Conservation (phyloP, 2,797 vertebrate species). For the Uromys caudimaculatus region DNA sequence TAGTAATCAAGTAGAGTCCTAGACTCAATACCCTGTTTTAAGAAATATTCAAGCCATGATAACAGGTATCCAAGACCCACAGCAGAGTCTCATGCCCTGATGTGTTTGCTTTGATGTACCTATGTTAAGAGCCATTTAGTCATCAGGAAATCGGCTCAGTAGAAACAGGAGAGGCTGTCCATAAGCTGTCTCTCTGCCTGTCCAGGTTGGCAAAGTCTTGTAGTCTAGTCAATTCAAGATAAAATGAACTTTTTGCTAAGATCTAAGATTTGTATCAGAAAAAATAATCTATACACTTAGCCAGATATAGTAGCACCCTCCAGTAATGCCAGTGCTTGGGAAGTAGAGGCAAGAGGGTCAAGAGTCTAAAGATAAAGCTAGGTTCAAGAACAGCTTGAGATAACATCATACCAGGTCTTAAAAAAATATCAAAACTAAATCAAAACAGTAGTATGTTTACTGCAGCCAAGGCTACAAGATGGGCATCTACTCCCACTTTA, state of each 20-base stretch:
- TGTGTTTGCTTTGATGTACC: conserved; percentile 49
- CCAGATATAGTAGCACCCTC: not conserved
- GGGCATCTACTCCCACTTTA: too few species aligned
- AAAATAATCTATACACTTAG: not conserved
- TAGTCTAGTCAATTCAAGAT: conserved; percentile 64
- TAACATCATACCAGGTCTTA: not conserved
- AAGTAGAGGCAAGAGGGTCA: not conserved
- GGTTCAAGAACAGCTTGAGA: not conserved
- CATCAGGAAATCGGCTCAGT: conserved; percentile 24
- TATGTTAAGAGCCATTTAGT: conserved; percentile 52
- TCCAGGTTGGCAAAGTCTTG: not conserved
- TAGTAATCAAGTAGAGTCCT: conserved; percentile 56
- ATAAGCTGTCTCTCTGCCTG: not conserved
- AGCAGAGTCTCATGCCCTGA: conserved; percentile 9
- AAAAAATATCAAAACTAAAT: too few species aligned
- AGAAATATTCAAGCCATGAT: conserved; percentile 56
- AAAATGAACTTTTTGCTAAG: conserved; percentile 63
- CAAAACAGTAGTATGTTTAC: not conserved
- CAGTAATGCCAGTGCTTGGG: not conserved
- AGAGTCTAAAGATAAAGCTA: not conserved
- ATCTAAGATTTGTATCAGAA: not conserved
- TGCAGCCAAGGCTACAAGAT: not conserved
- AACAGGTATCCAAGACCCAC: conserved; percentile 57
- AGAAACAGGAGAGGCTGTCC: conserved; percentile 40
- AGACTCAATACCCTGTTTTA: conserved; percentile 57